phyloP scores from a whole-genome alignment of 2,113 vertebrate genomes.

The Clarias gariepinus region DNA sequence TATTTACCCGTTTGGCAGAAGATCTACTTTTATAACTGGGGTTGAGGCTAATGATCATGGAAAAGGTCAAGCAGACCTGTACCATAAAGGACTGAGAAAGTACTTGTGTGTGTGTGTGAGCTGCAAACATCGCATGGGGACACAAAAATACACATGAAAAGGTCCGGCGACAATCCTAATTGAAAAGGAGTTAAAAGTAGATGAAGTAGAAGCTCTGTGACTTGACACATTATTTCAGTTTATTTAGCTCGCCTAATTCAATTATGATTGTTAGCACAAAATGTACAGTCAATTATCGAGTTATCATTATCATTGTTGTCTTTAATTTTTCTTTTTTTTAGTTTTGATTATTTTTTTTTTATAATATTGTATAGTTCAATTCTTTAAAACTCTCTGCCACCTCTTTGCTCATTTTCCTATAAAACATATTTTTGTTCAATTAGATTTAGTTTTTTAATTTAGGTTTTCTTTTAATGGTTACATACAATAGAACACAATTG shows the following conservation, averaged over 20 bases:
- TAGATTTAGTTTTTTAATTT: neutral
- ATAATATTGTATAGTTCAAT: neutral
- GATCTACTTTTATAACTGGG: conserved; percentile 99
- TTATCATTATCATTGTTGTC: neutral
- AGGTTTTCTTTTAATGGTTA: neutral
- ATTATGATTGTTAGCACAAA: neutral
- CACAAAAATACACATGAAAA: neutral
- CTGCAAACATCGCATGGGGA: neutral
- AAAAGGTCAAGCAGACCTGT: conserved; percentile 24
- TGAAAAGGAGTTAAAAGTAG: neutral
- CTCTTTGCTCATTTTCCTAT: neutral
- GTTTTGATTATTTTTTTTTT: neutral
- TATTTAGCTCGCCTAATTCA: conserved; percentile 18
- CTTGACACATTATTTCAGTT: neutral
- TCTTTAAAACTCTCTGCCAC: neutral
- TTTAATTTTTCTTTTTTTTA: neutral
- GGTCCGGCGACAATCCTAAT: conserved; percentile 8
- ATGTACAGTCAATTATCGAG: neutral
- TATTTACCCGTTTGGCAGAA: conserved; percentile 98
- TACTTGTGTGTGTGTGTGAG: conserved; percentile 10
- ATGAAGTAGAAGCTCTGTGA: neutral
- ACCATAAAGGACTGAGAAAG: conserved; percentile 1
- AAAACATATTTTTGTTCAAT: neutral
- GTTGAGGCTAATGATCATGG: conserved; percentile 68
- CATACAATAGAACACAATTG: neutral